Conservation (phyloP, 2,888 invertebrate species). For the Eristalis tenax region DNA sequence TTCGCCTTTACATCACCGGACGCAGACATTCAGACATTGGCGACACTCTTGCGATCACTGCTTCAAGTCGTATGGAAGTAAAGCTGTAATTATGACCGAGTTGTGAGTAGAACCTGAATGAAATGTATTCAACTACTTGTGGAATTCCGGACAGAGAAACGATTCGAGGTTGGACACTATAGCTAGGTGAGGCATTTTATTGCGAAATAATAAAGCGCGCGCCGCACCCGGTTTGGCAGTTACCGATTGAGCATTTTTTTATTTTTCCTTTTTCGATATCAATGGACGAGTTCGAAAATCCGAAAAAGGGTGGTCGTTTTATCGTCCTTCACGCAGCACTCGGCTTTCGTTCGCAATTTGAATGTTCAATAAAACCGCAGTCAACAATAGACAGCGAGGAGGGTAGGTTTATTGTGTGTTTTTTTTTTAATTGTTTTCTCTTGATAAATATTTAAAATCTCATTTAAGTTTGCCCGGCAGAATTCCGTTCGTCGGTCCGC, state of each 20-base stretch:
- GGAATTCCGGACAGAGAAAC: not conserved
- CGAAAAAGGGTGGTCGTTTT: not conserved
- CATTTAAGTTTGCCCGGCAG: constrained; percentile 29
- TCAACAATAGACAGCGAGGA: not conserved
- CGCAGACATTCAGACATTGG: too few relatives aligned
- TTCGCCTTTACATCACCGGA: too few relatives aligned
- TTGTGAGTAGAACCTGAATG: not conserved
- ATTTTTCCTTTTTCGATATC: not conserved
- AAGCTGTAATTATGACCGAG: not conserved
- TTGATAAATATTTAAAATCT: constrained; percentile 36
- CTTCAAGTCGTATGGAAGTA: not conserved
- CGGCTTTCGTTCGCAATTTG: not conserved
- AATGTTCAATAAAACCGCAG: not conserved
- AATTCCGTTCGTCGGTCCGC: constrained; percentile 23
- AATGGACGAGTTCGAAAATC: not conserved
- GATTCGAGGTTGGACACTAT: not conserved
- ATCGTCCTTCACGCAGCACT: not conserved
- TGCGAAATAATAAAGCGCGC: not conserved
- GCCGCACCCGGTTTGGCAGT: not conserved
- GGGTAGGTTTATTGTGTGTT: not conserved
- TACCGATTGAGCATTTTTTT: not conserved
- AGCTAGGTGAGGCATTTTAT: not conserved
- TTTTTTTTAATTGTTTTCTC: constrained; percentile 14
- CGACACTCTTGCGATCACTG: not conserved
- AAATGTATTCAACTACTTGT: not conserved